phyloP scores from a whole-genome alignment of 2,888 invertebrate species.

The Tenthredo amoena region DNA sequence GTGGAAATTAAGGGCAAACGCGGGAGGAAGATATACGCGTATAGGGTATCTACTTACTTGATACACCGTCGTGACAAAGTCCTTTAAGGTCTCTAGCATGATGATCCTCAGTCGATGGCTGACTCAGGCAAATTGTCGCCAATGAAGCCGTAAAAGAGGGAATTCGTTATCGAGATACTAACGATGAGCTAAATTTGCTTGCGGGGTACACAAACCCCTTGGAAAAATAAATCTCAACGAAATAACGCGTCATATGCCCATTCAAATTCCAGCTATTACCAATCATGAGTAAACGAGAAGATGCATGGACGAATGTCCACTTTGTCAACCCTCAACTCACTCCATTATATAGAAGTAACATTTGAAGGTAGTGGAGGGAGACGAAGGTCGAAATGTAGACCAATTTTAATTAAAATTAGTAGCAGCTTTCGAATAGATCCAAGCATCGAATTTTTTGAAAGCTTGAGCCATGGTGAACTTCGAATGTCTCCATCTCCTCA shows the following conservation, averaged over 20 bases:
- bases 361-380: neutral
- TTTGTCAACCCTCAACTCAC: neutral
- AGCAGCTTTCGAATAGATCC: no score
- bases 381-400: neutral
- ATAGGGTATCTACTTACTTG: conserved; percentile 9
- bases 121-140: conserved; percentile 33
- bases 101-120: conserved; percentile 38
- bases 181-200: conserved; percentile 11
- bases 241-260: neutral
- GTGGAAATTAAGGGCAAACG: conserved; percentile 38
- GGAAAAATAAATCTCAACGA: neutral
- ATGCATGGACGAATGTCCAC: neutral
- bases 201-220: neutral
- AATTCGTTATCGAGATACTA: conserved; percentile 19
- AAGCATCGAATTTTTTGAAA: neutral
- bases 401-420: neutral
- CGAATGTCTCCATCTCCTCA: neutral
- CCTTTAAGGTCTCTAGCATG: conserved; percentile 23
- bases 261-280: neutral
- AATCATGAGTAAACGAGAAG: neutral
- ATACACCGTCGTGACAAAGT: conserved; percentile 9
- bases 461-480: neutral
- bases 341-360: neutral
- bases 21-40: conserved; percentile 16
- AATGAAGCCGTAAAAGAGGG: conserved; percentile 33